Conservation (phyloP, 1,140 invertebrate genomes). For the Galendromus occidentalis region DNA sequence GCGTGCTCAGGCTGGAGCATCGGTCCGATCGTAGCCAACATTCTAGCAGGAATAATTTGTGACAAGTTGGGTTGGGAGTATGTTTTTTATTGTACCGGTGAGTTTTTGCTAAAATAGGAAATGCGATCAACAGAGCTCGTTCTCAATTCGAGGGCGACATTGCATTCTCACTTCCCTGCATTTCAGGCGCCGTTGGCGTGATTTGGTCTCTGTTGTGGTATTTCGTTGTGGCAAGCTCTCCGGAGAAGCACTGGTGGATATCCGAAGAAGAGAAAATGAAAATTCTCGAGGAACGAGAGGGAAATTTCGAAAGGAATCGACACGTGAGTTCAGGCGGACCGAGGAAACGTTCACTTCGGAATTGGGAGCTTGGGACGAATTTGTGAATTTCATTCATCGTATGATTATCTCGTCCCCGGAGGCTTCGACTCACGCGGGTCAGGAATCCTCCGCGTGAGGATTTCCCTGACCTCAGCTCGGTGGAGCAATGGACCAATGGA, state of each 20-base stretch:
- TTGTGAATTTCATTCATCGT: no score
- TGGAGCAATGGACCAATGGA: no score
- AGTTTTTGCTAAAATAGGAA: background rate
- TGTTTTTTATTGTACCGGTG: background rate
- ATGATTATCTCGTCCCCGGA: no score
- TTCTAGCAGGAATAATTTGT: background rate
- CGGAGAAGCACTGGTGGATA: conserved; percentile 4
- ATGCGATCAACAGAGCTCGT: no score
- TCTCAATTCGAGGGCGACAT: no score
- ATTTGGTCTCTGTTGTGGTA: conserved; percentile 5
- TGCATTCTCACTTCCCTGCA: no score
- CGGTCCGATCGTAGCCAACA: background rate
- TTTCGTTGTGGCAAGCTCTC: background rate
- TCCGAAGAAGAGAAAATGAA: background rate
- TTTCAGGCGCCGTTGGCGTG: background rate
- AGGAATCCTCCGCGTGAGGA: no score
- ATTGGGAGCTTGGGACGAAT: no score
- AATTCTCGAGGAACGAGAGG: background rate
- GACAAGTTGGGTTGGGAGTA: background rate
- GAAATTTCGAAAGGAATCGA: background rate
- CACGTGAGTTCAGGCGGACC: background rate
- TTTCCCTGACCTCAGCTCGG: no score
- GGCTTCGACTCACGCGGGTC: no score
- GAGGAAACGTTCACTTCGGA: no score
- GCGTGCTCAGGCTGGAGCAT: background rate